Base-by-base conservation (phyloP, 2,797 vertebrate genomes). In the Holocentrus rufus region DNA sequence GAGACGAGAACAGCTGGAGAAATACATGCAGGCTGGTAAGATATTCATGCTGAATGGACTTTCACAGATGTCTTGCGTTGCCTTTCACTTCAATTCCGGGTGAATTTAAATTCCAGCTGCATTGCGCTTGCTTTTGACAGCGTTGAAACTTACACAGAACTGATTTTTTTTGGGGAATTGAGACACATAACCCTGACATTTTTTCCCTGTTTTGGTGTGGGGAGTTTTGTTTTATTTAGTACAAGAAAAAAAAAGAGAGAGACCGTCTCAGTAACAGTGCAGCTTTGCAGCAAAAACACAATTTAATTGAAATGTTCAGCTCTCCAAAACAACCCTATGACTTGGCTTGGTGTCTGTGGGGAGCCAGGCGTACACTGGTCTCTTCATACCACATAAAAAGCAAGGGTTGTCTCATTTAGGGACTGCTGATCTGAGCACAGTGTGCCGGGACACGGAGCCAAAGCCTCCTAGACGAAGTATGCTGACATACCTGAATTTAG, bases 21-120 rank as follows among this genome's bases (percentile, higher is more conserved):
- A 98, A 74, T 99, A 99, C 93, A 99, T 99, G 97, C 98, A 99
- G 91, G 96, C 97, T 20, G 97, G 98, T 98, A 79, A 95, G 97
- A 92, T 79, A 47, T 72, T 83, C 60, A 44, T 55, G 44, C 65
- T 42, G 42, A 60, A 77, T 65, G 52, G 59, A 64, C 70, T 66
- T 69, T 78, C 58, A 64, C 70, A 81, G 68, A 73, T 74, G 69
- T 69, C 58, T 56, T 30, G 69, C 69, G 20, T 79, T 76, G 60
- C 34, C 39, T 84, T 86, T 81, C 64, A 74, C 58, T 61, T 73
- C 22, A 20, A 62, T 82, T 56, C 22, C 22, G 15, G 31, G 4
- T 30, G 25, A 58, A 58, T 58, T 20, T n/a, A 58, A 39, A 20
- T 58, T 72, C 34, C 50, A 58, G 64, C 68, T 62, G 20, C 59